phyloP scores from a whole-genome alignment of 1,140 invertebrate genomes.

The Danaus melanippus region DNA sequence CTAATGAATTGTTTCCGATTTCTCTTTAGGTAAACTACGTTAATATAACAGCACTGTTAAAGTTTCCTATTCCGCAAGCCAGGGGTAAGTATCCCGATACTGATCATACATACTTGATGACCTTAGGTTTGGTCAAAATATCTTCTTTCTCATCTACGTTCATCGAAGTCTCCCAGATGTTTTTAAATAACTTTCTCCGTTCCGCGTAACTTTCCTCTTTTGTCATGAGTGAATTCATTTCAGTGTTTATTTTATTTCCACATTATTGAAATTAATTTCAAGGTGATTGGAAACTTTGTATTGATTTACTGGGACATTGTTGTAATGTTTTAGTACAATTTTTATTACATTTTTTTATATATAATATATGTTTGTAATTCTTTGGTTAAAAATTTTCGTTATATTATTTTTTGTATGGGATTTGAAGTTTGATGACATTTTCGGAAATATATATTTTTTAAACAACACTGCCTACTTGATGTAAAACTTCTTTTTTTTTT shows the following conservation, averaged over 20 bases:
- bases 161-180: constrained; percentile 49
- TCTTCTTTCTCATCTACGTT: constrained; percentile 39
- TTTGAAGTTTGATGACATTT: not conserved
- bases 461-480: not conserved
- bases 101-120: constrained; percentile 43
- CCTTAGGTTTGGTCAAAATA: constrained; percentile 42
- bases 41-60: not conserved
- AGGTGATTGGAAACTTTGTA: too few species aligned
- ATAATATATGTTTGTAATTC: too few species aligned
- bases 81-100: not conserved
- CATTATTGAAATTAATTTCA: too few species aligned
- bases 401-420: too few species aligned
- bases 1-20: too few species aligned
- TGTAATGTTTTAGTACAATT: too few species aligned
- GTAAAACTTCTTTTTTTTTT: not conserved
- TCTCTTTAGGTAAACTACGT: too few species aligned
- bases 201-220: constrained; percentile 47
- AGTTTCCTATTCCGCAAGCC: not conserved
- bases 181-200: constrained; percentile 48
- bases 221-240: constrained; percentile 28
- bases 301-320: too few species aligned
- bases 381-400: too few species aligned
- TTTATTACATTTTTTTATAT: too few species aligned
- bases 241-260: not conserved
- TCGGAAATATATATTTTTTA: constrained; percentile 3